Base-by-base conservation (phyloP, 2,888 invertebrate species). In the Drosophila niveifrons region DNA sequence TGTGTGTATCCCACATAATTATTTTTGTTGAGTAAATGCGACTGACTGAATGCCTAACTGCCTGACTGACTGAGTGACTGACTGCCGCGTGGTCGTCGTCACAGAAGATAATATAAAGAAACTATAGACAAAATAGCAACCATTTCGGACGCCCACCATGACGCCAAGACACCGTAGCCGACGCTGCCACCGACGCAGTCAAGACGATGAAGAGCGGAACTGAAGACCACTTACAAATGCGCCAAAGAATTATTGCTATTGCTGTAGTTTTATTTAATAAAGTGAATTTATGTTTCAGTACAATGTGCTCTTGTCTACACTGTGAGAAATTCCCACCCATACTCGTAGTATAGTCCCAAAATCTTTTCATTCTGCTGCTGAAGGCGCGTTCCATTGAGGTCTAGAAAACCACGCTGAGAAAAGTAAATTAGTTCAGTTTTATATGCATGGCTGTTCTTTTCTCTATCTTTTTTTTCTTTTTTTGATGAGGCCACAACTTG, bases 1-100 rank as follows among this genome's bases (percentile, higher is more conserved):
- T 62, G 71, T 71, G 66, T 82, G 74, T 75, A 88, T 86, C 89
- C 85, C 85, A 86, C 89, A 89, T 89, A 89, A 89, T 88, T 89
- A 89, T 86, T 88, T 89, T 57, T 81, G 75, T 88, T 83, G 88
- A 83, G 82, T 87, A 88, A 88, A 81, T 67, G 62, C 72, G 78
- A 74, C 64, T 66, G 68, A 18, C 58, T 48, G 36, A 8, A 34
- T 64, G 84, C 70, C 64, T 64, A 13, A n/a, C 39, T 41, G 64
- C 18, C 53, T 47, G 72, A 48, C 80, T 62, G 68, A 34, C 62
- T 59, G 58, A 51, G 51, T 64, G 62, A 46, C 61, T 69, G 81
- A 64, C 74, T 75, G 81, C 69, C 78, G 81, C 74, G 87, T 85
- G 78, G 86, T 82, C 80, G 18, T 18, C 18, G 83, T 71, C 81